phyloP scores from a whole-genome alignment of 2,113 vertebrate species.

The Pseudolaguvia tuberculata region DNA sequence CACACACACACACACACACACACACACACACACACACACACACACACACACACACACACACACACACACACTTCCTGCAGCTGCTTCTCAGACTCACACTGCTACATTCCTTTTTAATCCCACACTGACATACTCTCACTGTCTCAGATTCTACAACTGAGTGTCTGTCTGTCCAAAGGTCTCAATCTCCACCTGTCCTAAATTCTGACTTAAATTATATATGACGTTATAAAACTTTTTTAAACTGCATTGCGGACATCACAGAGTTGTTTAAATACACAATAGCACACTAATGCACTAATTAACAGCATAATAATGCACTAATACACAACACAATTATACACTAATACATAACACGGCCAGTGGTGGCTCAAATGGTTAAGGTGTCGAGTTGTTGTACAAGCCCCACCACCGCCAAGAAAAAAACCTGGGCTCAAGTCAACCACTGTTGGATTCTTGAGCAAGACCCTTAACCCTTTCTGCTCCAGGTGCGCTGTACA shows the following conservation, averaged over 20 bases:
- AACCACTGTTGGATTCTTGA: no score
- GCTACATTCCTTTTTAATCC: slow-evolving; percentile 29
- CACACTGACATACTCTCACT: slow-evolving; percentile 32
- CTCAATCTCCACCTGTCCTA: background rate
- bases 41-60: slow-evolving; percentile 9
- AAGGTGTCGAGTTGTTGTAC: no score
- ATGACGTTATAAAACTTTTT: no score
- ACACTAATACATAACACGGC: slow-evolving; percentile 34
- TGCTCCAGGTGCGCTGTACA: no score
- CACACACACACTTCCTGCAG: slow-evolving; percentile 41
- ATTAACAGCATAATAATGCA: background rate
- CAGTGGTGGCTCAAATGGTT: no score
- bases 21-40: slow-evolving; percentile 32
- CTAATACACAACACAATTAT: slow-evolving; percentile 29
- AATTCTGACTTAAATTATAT: background rate
- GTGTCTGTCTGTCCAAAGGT: background rate
- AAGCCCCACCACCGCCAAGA: no score
- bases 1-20: no score
- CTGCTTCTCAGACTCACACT: slow-evolving; percentile 36
- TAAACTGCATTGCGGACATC: no score
- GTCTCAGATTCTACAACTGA: background rate
- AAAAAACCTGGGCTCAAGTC: no score
- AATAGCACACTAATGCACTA: slow-evolving; percentile 44
- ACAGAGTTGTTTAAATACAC: no score
- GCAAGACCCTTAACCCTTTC: no score